Evolutionary conservation across 2,113 vertebrate genomes (phyloP), one percentile per base, ranked within the genome.

Genomic region (Nannospalax galili): DNA sequence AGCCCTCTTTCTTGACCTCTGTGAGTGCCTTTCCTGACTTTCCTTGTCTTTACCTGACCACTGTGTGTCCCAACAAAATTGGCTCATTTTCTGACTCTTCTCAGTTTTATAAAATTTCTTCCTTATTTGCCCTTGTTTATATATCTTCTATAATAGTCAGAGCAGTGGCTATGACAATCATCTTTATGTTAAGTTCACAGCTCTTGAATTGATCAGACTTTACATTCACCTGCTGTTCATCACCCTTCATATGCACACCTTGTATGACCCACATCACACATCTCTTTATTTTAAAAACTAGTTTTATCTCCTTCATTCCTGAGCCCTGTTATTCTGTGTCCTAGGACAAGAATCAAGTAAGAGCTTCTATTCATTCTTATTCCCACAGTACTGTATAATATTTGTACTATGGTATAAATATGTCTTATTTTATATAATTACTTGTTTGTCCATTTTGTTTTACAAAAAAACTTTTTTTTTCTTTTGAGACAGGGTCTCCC

Each of bases 381-480:
- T 93, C n/a, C n/a, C n/a, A n/a, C n/a, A n/a, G n/a, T 9, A 42
- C 12, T 40, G 56, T 80, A 77, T 22, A 42, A n/a, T 40, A 77
- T 75, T 60, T 80, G 91, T 70, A 62, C 7, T 70, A 40, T 22
- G 80, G 24, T 84, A 87, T 19, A 90, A 24, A 45, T 92, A 80
- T 70, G 45, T 69, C 78, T 92, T 80, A 87, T 94, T 91, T 92
- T 90, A 74, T 2, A 42, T 73, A 69, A 14, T 90, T 77, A 73
- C 15, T 80, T 32, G 78, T 6, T 90, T 37, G 48, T 70, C 5
- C n/a, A 74, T 80, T 28, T 92, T 91, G 35, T 35, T 62, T 84
- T 80, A 69, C 48, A 52, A 52, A 52, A 52, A 6, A 52, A 52
- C 48, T 52, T 52, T 52, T 52, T 52, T 52, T 52, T 52, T 52